These are phyloP conservation scores for Raja brachyura DNA, from an alignment of 2,113 vertebrate species.

Conservation along the genomic window DNA sequence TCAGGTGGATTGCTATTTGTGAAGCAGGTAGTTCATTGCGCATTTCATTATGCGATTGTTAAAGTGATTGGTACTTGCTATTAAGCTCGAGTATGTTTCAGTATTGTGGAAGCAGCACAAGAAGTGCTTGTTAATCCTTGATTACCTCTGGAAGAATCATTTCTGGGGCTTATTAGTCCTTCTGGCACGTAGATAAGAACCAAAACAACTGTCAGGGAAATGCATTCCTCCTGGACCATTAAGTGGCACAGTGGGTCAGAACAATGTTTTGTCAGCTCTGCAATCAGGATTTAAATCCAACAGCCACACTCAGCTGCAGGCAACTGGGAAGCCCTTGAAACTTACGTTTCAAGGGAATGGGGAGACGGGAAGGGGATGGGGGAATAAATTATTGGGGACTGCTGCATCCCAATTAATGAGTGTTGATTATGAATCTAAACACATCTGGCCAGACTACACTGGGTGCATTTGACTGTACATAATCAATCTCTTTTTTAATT, in stretches of 20 bases:
- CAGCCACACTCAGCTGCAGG: background rate
- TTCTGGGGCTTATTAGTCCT: background rate
- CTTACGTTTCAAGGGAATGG: background rate
- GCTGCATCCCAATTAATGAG: background rate
- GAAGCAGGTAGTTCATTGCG: background rate
- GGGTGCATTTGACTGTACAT: background rate
- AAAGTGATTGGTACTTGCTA: background rate
- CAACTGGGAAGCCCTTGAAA: background rate
- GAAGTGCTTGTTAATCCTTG: background rate
- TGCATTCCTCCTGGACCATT: slow-evolving; percentile 5
- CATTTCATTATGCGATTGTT: background rate
- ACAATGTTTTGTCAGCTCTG: slow-evolving; percentile 9
- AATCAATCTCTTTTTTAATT: slow-evolving; percentile 17
- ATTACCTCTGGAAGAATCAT: background rate
- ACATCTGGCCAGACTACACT: background rate
- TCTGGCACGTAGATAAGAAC: background rate
- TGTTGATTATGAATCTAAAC: background rate
- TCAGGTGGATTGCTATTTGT: background rate
- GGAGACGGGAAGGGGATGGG: background rate
- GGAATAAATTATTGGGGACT: no score
- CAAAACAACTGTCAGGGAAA: background rate
- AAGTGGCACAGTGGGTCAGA: slow-evolving; percentile 18
- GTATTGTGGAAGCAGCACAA: background rate
- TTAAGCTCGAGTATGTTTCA: background rate
- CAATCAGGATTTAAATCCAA: background rate